A percentile compares a stretch with the other conserved stretches of the same genome.
phyloP scores from a whole-genome alignment of 1,140 invertebrate species.

The Daktulosphaira vitifoliae region DNA sequence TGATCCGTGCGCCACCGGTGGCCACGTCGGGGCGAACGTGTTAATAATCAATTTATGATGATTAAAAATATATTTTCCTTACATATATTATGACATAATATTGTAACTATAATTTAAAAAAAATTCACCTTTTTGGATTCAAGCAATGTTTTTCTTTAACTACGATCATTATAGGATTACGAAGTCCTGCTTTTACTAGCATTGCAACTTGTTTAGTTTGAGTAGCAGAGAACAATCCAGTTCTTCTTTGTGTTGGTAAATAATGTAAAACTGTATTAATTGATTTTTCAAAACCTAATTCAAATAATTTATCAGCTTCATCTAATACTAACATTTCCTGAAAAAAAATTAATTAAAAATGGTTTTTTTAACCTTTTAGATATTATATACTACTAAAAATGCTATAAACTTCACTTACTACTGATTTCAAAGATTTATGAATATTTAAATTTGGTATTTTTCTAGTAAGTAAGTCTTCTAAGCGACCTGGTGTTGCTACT shows the following conservation, averaged over 20 bases:
- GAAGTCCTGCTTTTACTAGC: conserved; percentile 81
- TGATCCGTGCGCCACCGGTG: no score
- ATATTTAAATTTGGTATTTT: conserved; percentile 52
- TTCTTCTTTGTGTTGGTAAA: conserved; percentile 85
- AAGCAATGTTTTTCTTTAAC: conserved; percentile 74
- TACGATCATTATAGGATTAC: conserved; percentile 86
- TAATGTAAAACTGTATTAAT: conserved; percentile 84
- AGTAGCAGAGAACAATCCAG: conserved; percentile 96
- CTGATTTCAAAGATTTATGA: conserved; percentile 56
- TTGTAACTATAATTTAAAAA: neutral
- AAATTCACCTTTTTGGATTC: conserved; percentile 27
- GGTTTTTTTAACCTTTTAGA: neutral
- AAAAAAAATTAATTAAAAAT: conserved; percentile 39
- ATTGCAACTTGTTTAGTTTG: conserved; percentile 92
- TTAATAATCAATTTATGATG: no score
- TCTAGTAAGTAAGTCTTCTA: conserved; percentile 76
- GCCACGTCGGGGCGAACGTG: no score
- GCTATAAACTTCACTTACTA: conserved; percentile 49
- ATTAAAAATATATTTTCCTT: no score
- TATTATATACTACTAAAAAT: neutral
- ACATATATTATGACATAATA: neutral
- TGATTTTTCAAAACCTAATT: conserved; percentile 82
- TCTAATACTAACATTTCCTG: conserved; percentile 90
- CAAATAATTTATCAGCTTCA: conserved; percentile 91
- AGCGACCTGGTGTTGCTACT: conserved; percentile 81